Conservation (phyloP, 2,113 vertebrate species). For the Addax nasomaculatus region DNA sequence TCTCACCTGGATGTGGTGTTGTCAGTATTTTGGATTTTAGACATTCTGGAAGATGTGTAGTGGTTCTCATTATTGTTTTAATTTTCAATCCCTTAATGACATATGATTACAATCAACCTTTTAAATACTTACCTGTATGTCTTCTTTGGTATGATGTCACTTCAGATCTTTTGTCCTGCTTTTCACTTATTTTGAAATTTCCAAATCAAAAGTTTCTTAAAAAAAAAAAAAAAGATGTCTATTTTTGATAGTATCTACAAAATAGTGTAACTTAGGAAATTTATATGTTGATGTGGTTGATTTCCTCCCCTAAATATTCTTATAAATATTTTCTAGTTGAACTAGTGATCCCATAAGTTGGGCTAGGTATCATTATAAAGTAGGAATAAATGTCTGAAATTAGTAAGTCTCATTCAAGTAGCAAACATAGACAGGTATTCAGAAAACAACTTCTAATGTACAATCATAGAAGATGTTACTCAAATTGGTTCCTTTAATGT, state of each 20-base stretch:
- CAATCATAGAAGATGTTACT: not conserved
- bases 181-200: not conserved
- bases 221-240: not conserved
- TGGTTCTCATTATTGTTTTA: not conserved
- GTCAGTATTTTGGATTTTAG: not conserved
- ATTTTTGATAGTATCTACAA: not conserved
- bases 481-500: not conserved
- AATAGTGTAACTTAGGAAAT: not conserved
- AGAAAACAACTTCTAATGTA: not conserved
- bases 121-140: not conserved
- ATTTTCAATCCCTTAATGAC: not conserved
- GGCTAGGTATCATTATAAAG: not conserved
- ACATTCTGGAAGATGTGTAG: not conserved
- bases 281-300: not conserved
- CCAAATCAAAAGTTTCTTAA: not conserved
- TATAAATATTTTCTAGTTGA: not conserved
- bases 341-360: not conserved
- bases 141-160: not conserved
- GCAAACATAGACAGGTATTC: not conserved
- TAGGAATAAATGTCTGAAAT: not conserved
- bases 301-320: not conserved
- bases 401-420: not conserved
- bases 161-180: not conserved
- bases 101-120: not conserved
- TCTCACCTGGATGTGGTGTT: not conserved